Evolutionary conservation across 2,113 vertebrate genomes (phyloP), one percentile per base, ranked within the genome.

Genomic region (Larimichthys crocea): DNA sequence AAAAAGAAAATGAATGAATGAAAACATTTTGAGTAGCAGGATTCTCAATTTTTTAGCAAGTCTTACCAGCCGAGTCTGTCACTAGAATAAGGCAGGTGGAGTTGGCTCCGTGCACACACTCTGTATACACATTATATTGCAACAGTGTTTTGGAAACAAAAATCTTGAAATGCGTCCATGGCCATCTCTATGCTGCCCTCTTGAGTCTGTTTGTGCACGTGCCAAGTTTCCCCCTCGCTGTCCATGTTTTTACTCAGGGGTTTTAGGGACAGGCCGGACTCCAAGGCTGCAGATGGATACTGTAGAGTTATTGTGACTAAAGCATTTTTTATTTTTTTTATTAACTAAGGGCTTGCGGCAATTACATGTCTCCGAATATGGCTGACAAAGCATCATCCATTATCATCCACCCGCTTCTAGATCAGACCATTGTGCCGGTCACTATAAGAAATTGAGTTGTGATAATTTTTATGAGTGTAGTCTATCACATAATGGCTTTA

Each of bases 401-500:
- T 65, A 79, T 73, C 57, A 61, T 79, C 55, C 35, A 42, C 48
- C 11, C 10, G 14, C 56, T 76, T 76, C 52, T 17, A 26, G 48
- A 77, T 50, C 42, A 48, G 80, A 62, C 44, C 65, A 65, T 76
- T 75, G 80, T 78, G 69, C 35, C 16, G 63, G 56, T 76, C 62
- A 56, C 81, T 70, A 55, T 68, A 66, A 53, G 64, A 60, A 74
- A 79, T 48, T 72, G 76, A 79, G 61, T 61, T 73, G 83, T 73
- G 76, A 78, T 80, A 0, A 71, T 82, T 86, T 82, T 87, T 87
- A 79, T 4, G 80, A 79, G 70, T 65, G 67, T 68, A 49, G 35
- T 68, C 76, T 4, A 55, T 89, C 63, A 79, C 71, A 69, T 85
- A 82, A 84, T 71, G 42, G 81, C 72, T 84, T 77, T 2, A 82